These are phyloP conservation scores for Cephalopachus bancanus DNA, from an alignment of 2,797 vertebrate species.

Conservation along the genomic window DNA sequence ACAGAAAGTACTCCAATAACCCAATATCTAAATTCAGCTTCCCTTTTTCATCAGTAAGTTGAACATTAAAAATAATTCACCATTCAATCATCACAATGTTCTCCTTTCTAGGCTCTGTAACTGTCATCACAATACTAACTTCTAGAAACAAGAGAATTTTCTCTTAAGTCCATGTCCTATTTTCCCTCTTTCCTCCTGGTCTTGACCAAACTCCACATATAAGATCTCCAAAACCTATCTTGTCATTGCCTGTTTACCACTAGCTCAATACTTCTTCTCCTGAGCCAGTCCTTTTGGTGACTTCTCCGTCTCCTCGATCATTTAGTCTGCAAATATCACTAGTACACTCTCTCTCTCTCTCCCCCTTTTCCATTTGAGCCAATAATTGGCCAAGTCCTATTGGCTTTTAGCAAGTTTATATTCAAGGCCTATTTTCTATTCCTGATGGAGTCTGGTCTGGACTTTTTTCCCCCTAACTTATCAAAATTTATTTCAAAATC, in stretches of 20 bases:
- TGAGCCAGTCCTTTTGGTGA: background rate
- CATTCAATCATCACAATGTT: background rate
- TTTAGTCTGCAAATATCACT: background rate
- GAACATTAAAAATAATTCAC: background rate
- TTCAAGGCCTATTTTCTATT: background rate
- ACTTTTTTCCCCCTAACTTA: background rate
- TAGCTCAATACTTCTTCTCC: background rate
- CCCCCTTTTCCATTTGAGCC: background rate
- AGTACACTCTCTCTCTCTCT: background rate
- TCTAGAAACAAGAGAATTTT: background rate
- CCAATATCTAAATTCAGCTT: background rate
- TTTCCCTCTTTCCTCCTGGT: background rate
- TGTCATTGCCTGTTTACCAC: background rate
- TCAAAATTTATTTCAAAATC: slow-evolving; percentile 11
- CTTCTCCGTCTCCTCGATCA: background rate
- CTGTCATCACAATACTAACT: background rate
- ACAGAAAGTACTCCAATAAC: background rate
- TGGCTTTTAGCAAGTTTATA: background rate
- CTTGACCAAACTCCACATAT: background rate
- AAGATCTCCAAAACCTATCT: background rate
- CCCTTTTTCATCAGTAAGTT: background rate
- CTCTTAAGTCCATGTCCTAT: background rate
- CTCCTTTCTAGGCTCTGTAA: background rate
- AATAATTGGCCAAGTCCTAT: background rate
- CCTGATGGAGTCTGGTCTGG: background rate